phyloP scores from a whole-genome alignment of 2,888 invertebrate genomes.

The Drosophila greeni region DNA sequence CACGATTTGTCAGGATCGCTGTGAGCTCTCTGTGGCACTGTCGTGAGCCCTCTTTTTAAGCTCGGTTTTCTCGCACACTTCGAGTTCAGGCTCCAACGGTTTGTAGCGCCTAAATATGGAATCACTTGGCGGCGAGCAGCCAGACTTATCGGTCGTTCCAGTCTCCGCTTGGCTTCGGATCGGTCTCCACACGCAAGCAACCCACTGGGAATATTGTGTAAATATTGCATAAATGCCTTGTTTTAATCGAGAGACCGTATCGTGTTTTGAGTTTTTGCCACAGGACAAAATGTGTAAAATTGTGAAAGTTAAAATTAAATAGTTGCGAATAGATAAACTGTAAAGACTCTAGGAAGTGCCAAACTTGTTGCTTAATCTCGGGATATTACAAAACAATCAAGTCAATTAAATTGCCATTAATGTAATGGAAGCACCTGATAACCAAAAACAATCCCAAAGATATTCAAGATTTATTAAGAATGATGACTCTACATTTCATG shows the following conservation, averaged over 20 bases:
- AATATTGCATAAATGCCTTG: slow-evolving; percentile 8
- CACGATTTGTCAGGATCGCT: slow-evolving; percentile 17
- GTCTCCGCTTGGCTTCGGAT: slow-evolving; percentile 24
- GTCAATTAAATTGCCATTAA: background rate
- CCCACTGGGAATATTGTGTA: slow-evolving; percentile 15
- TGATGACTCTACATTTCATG: background rate
- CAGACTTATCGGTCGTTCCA: slow-evolving; percentile 55
- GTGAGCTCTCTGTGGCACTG: background rate
- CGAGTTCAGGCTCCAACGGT: slow-evolving; percentile 35
- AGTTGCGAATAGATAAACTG: background rate
- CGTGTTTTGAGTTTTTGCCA: background rate
- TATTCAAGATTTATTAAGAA: slow-evolving; percentile 7
- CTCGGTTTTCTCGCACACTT: background rate
- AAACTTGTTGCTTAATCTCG: slow-evolving; percentile 10
- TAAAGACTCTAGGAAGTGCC: background rate
- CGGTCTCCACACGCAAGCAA: background rate
- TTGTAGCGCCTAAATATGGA: slow-evolving; percentile 27
- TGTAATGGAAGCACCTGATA: background rate
- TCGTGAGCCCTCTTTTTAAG: slow-evolving; percentile 10
- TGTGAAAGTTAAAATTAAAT: slow-evolving; percentile 10
- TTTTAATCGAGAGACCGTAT: background rate
- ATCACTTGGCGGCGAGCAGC: slow-evolving; percentile 52
- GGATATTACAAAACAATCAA: slow-evolving; percentile 15
- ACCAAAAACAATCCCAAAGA: background rate
- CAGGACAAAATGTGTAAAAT: background rate